Conservation (phyloP, 2,888 invertebrate genomes). For the Hirtodrosophila trivittata region DNA sequence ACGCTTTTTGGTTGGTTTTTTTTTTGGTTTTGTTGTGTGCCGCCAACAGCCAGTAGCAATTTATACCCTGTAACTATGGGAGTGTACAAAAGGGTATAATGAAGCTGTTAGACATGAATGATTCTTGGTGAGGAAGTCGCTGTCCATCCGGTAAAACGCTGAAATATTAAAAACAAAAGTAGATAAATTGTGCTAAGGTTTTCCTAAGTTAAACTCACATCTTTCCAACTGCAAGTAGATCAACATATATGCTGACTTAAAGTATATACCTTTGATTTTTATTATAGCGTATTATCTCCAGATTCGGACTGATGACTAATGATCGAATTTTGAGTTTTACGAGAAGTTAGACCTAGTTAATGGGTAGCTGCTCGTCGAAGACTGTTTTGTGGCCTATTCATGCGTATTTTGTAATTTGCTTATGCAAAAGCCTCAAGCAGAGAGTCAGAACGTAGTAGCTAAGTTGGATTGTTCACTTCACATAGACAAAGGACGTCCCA, state of each 20-base stretch:
- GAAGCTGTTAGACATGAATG: too few species aligned
- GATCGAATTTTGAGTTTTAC: too few species aligned
- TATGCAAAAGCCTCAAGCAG: constrained; percentile 53
- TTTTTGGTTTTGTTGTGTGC: constrained; percentile 25
- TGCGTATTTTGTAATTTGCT: constrained; percentile 47
- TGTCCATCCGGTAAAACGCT: too few species aligned
- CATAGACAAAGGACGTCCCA: constrained; percentile 33
- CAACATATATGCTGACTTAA: too few species aligned
- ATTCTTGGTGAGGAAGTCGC: too few species aligned
- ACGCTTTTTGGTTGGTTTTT: constrained; percentile 28
- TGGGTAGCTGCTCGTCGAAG: background rate
- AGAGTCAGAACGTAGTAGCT: constrained; percentile 4
- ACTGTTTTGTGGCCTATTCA: background rate
- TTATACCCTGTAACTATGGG: constrained; percentile 19
- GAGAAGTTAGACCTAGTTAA: background rate
- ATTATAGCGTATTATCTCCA: too few species aligned
- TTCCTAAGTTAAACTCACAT: too few species aligned
- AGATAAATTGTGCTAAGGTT: too few species aligned
- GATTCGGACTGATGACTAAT: too few species aligned
- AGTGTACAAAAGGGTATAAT: constrained; percentile 1
- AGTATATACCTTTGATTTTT: too few species aligned
- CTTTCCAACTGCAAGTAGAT: too few species aligned
- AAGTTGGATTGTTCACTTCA: background rate
- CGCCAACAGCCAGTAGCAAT: constrained; percentile 67
- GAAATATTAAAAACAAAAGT: too few species aligned